Conservation (phyloP, 2,797 vertebrate species). For the Antrozous pallidus region DNA sequence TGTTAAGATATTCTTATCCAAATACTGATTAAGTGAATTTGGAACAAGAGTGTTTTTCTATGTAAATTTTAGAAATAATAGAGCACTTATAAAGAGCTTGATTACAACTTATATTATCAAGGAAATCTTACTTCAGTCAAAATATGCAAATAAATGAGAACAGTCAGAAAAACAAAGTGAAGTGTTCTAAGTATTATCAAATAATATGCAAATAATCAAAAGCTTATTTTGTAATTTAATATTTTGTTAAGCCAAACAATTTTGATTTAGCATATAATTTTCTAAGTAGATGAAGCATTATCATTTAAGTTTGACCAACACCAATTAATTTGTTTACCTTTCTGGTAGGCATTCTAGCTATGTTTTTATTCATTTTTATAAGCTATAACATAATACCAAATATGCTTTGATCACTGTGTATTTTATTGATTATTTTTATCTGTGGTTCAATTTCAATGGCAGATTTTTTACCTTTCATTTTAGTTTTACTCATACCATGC, state of each 20-base stretch:
- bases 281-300: not conserved
- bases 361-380: not conserved
- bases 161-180: not conserved
- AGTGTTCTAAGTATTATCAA: not conserved
- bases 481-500: not conserved
- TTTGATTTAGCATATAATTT: constrained; percentile 10
- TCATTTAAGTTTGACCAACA: constrained; percentile 23
- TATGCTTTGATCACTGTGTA: not conserved
- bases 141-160: constrained; percentile 12
- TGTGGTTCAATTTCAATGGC: not conserved
- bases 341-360: not conserved
- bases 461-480: constrained; percentile 5
- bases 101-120: not conserved
- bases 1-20: not conserved
- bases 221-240: not conserved
- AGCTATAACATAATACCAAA: not conserved
- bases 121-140: not conserved
- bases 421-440: not conserved
- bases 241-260: not conserved
- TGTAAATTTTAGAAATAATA: constrained; percentile 11
- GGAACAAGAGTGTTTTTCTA: not conserved
- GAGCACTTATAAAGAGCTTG: not conserved
- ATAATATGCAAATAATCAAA: constrained; percentile 3
- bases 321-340: not conserved
- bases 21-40: not conserved